These are phyloP conservation scores for Himantopus leucocephalus DNA, from an alignment of 2,113 vertebrate genomes.

Conservation along the genomic window DNA sequence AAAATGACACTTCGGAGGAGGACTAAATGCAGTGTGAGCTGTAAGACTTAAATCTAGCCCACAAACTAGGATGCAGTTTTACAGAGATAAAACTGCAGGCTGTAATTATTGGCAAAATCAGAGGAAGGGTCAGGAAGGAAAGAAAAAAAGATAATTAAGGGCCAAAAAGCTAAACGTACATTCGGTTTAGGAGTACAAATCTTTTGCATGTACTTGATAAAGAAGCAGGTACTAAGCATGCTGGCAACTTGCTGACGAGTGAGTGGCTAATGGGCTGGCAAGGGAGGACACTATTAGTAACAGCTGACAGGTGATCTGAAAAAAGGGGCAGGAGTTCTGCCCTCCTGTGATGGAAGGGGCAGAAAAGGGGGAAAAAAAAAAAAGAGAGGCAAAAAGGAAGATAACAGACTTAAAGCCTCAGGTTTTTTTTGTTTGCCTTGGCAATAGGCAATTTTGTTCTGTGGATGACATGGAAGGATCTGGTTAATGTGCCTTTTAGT, in stretches of 20 bases:
- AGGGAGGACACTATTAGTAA: neutral
- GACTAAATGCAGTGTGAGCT: neutral
- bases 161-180: neutral
- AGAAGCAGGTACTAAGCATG: neutral
- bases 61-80: neutral
- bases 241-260: neutral
- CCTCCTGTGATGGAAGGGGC: neutral
- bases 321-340: neutral
- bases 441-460: neutral
- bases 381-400: neutral
- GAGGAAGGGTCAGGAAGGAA: neutral
- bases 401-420: neutral
- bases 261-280: neutral
- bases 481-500: constrained; percentile 11
- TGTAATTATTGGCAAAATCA: neutral
- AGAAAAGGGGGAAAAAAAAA: fast-evolving
- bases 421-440: neutral
- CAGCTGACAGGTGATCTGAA: neutral
- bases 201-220: fast-evolving
- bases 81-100: neutral
- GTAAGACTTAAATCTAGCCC: neutral
- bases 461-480: neutral
- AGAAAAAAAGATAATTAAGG: neutral
- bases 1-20: neutral
- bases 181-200: neutral